Conservation (phyloP, 2,113 vertebrate species). For the Aegithalos caudatus region DNA sequence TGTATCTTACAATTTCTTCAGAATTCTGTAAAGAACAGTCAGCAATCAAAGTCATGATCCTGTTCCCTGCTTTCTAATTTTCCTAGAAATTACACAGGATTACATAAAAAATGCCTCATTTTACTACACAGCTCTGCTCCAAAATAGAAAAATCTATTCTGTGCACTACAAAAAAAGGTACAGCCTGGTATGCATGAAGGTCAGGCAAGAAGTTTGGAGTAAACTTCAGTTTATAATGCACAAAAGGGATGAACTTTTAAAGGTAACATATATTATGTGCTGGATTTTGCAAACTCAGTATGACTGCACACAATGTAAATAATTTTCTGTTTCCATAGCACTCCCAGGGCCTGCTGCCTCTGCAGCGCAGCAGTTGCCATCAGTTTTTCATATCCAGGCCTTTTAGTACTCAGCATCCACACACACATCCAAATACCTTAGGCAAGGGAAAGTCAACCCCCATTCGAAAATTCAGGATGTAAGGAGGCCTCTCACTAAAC, state of each 20-base stretch:
- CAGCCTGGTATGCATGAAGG: rapidly evolving
- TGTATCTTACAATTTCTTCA: not conserved
- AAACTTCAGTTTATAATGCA: not conserved
- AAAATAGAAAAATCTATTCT: not conserved
- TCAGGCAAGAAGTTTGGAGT: not conserved
- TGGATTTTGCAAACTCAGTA: not conserved
- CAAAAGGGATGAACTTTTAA: not conserved
- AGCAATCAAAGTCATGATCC: not conserved
- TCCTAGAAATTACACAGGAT: not conserved
- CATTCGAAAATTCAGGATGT: not conserved
- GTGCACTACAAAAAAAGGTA: not conserved
- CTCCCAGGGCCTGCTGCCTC: not conserved
- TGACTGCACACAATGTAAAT: not conserved
- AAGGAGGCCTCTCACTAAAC: not conserved
- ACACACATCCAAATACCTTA: not conserved
- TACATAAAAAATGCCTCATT: not conserved
- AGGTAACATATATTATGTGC: not conserved
- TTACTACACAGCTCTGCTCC: not conserved
- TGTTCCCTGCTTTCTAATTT: not conserved
- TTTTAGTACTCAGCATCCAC: not conserved
- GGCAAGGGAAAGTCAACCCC: not conserved
- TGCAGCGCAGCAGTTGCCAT: not conserved
- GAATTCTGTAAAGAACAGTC: not conserved
- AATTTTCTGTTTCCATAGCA: not conserved
- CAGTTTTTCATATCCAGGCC: not conserved